Percentiles rank a stretch among this genome's conserved stretches.
phyloP scores from a whole-genome alignment of 2,113 vertebrate species.

The Perognathus longimembris region DNA sequence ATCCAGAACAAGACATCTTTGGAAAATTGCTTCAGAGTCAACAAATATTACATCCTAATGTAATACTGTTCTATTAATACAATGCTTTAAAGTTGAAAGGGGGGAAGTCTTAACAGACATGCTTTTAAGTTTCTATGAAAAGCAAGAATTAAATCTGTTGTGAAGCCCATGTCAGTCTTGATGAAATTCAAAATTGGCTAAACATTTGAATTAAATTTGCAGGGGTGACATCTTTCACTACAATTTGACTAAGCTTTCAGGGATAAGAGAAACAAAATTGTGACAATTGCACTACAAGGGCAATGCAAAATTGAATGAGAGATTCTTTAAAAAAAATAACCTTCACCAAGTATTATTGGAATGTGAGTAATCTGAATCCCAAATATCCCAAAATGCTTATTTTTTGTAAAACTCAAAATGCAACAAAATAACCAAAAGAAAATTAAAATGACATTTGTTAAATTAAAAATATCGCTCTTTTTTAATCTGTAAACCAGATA shows the following conservation, averaged over 20 bases:
- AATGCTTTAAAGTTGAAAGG: slow-evolving; percentile 13
- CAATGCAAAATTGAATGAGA: neutral
- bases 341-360: neutral
- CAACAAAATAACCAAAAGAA: neutral
- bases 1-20: slow-evolving; percentile 1
- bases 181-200: slow-evolving; percentile 40
- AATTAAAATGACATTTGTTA: neutral
- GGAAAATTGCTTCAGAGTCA: neutral
- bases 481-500: neutral
- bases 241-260: slow-evolving; percentile 16
- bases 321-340: neutral
- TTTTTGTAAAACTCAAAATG: neutral
- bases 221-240: neutral
- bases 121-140: slow-evolving; percentile 61
- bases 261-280: neutral
- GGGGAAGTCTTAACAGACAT: neutral
- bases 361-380: slow-evolving; percentile 18
- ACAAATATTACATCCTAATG: slow-evolving; percentile 40
- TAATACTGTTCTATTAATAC: slow-evolving; percentile 30
- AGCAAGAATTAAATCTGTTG: slow-evolving; percentile 43
- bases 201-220: slow-evolving; percentile 50
- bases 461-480: neutral
- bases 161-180: slow-evolving; percentile 19
- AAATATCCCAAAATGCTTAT: neutral
- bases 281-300: slow-evolving; percentile 21